Conservation (phyloP, 2,113 vertebrate species). For the Dicrurus megarhynchus region DNA sequence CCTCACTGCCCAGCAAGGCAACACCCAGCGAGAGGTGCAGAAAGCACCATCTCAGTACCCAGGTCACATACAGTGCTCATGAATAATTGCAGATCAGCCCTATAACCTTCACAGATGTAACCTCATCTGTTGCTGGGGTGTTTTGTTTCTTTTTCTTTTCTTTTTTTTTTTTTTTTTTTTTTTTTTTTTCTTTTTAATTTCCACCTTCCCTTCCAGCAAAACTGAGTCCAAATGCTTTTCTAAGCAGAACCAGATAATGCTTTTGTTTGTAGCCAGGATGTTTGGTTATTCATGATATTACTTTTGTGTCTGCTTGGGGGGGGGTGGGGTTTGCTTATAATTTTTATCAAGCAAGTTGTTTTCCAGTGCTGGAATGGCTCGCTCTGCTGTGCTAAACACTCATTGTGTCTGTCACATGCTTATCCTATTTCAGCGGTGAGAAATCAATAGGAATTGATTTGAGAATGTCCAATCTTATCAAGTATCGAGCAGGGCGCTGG, state of each 20-base stretch:
- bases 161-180: too few species aligned
- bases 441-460: slow-evolving; percentile 75
- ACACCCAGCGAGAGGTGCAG: neutral
- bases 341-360: slow-evolving; percentile 3
- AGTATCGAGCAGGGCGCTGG: neutral
- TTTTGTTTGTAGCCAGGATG: neutral
- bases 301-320: neutral
- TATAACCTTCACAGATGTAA: neutral
- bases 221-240: neutral
- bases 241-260: neutral
- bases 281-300: neutral
- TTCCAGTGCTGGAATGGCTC: slow-evolving; percentile 25
- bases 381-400: slow-evolving; percentile 32
- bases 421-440: slow-evolving; percentile 57
- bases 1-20: neutral
- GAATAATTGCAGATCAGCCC: neutral
- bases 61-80: neutral
- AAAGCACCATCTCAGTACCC: neutral
- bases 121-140: neutral
- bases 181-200: neutral
- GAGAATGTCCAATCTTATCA: slow-evolving; percentile 73
- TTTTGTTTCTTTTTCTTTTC: neutral
- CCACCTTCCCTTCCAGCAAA: neutral
- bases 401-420: slow-evolving; percentile 54
- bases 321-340: neutral